Percentiles rank a stretch among this genome's conserved stretches.
Evolutionary conservation across 35 echinoderm and acorn worm genomes (phyloP).

Genomic region (Apostichopus californicus): DNA sequence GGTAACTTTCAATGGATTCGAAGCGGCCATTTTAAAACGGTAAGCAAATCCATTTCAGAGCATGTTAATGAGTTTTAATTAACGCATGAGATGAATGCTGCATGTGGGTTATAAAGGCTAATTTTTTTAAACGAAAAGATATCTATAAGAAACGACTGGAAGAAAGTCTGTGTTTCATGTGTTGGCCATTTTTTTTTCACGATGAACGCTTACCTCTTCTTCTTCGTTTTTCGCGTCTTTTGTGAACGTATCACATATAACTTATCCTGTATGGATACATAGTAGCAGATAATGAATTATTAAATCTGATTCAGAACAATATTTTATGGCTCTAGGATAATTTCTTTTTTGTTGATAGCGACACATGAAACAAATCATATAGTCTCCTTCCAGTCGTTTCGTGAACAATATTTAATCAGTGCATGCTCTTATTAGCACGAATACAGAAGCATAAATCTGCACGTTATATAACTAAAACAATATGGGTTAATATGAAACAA

Average conservation of each 20-base stretch:
- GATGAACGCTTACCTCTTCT: no score
- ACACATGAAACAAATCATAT: background rate
- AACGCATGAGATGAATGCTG: background rate
- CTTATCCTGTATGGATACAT: no score
- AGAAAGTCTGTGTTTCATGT: background rate
- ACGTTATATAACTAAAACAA: no score
- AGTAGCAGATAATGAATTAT: no score
- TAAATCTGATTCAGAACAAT: no score
- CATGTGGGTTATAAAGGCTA: background rate
- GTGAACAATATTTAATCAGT: background rate
- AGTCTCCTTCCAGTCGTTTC: background rate
- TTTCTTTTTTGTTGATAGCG: no score
- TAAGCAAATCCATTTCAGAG: background rate
- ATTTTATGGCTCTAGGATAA: no score
- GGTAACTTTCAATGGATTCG: slow-evolving; percentile 47
- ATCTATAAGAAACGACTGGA: background rate
- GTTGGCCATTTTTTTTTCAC: background rate
- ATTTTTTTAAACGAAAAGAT: background rate
- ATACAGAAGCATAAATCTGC: no score
- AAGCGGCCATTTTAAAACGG: slow-evolving; percentile 33
- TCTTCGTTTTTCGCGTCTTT: no score
- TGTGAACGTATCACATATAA: no score
- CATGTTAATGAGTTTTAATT: background rate
- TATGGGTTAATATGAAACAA: no score
- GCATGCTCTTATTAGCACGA: background rate